phyloP scores from a whole-genome alignment of 2,888 invertebrate species.

The Palloptera scutellata region DNA sequence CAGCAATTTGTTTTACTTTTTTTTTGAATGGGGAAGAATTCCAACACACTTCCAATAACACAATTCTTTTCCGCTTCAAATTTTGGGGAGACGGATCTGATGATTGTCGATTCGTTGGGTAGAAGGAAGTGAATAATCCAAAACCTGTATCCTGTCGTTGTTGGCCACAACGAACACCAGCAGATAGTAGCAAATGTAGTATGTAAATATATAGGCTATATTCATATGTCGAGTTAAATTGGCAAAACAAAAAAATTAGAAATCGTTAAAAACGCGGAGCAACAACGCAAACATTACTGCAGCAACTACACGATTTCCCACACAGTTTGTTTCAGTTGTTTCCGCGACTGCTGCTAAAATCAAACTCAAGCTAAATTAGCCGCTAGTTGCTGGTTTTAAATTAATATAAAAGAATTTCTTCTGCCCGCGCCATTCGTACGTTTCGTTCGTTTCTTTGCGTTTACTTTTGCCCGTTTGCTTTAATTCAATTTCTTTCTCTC shows the following conservation, averaged over 20 bases:
- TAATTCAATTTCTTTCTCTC: not conserved
- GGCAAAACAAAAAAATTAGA: not conserved
- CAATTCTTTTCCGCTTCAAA: not conserved
- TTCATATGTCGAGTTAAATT: too few species aligned
- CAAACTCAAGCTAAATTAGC: slow-evolving; percentile 41
- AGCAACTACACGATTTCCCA: not conserved
- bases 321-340: slow-evolving; percentile 13
- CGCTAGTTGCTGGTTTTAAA: slow-evolving; percentile 44
- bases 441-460: too few species aligned
- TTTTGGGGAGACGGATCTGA: too few species aligned
- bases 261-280: not conserved
- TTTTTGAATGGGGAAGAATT: not conserved
- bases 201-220: too few species aligned
- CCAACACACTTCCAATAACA: not conserved
- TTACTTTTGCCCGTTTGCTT: too few species aligned
- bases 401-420: slow-evolving; percentile 25
- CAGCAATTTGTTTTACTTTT: not conserved
- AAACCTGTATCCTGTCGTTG: too few species aligned
- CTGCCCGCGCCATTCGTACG: not conserved
- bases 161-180: not conserved
- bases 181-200: too few species aligned
- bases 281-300: not conserved
- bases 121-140: not conserved
- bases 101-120: not conserved
- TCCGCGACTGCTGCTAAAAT: slow-evolving; percentile 42